A percentile compares a stretch with the other conserved stretches of the same genome.
phyloP scores from a whole-genome alignment of 2,797 vertebrate genomes.

The Xenopus petersii region DNA sequence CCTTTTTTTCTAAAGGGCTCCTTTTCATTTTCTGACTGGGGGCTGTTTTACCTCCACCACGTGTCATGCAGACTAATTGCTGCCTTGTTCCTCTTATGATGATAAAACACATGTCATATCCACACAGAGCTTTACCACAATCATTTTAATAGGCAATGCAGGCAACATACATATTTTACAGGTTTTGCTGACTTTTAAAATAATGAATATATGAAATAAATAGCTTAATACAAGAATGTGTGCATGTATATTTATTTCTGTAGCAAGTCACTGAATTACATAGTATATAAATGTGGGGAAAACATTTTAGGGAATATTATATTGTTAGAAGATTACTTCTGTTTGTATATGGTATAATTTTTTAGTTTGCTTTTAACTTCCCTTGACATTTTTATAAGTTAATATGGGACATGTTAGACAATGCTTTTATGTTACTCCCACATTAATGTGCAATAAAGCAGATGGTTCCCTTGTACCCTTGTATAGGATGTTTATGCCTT shows the following conservation, averaged over 20 bases:
- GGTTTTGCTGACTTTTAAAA: background rate
- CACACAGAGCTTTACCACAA: conserved; percentile 52
- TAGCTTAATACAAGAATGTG: background rate
- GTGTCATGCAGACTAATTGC: conserved; percentile 59
- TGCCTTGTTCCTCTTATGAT: conserved; percentile 59
- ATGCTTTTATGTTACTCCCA: background rate
- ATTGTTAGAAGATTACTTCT: background rate
- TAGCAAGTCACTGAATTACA: background rate
- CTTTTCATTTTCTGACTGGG: conserved; percentile 57
- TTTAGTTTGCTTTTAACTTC: background rate
- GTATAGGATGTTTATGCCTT: background rate
- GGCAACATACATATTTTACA: conserved; percentile 10
- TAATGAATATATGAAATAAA: background rate
- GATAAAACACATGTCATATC: conserved; percentile 60
- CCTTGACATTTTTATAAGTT: background rate
- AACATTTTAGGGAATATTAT: background rate
- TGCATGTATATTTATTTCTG: background rate
- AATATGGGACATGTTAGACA: background rate
- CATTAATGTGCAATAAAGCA: background rate
- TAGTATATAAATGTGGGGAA: background rate
- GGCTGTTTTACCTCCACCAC: conserved; percentile 50
- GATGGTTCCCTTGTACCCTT: background rate
- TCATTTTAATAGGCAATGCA: conserved; percentile 50
- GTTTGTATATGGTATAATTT: background rate
- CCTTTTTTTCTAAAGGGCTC: conserved; percentile 72